These are phyloP conservation scores for Panagrolaimus sp. DNA, from an alignment of 1,140 invertebrate genomes.

Conservation along the genomic window DNA sequence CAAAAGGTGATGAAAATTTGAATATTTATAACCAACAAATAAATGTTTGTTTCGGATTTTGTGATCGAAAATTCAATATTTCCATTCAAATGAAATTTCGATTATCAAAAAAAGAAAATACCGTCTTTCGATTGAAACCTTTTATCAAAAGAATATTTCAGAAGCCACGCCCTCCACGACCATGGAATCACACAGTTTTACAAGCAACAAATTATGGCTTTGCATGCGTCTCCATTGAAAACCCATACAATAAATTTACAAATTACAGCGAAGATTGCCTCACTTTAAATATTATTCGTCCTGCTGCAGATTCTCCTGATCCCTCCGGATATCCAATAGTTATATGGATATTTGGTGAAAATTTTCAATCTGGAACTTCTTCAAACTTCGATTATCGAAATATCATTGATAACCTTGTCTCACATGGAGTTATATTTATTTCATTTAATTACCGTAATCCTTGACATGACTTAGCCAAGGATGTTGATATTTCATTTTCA, in stretches of 20 bases:
- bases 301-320: not conserved
- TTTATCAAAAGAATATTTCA: not conserved
- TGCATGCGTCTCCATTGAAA: not conserved
- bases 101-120: not conserved
- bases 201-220: not conserved
- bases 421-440: not conserved
- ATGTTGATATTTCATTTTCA: too few relatives aligned
- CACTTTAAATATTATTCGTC: constrained; percentile 7
- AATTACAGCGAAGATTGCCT: constrained; percentile 5
- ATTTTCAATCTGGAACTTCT: not conserved
- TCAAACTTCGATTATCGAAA: not conserved
- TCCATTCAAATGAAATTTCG: too few relatives aligned
- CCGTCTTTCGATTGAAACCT: not conserved
- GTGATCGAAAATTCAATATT: too few relatives aligned
- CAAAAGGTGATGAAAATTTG: too few relatives aligned
- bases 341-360: not conserved
- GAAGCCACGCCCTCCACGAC: not conserved
- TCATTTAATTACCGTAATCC: not conserved
- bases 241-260: not conserved
- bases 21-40: too few relatives aligned
- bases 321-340: constrained; percentile 3
- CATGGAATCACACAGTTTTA: not conserved
- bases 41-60: too few relatives aligned
- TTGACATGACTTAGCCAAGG: too few relatives aligned
- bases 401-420: not conserved